These are phyloP conservation scores for Leucophenga montana DNA, from an alignment of 2,888 invertebrate genomes.

Conservation along the genomic window DNA sequence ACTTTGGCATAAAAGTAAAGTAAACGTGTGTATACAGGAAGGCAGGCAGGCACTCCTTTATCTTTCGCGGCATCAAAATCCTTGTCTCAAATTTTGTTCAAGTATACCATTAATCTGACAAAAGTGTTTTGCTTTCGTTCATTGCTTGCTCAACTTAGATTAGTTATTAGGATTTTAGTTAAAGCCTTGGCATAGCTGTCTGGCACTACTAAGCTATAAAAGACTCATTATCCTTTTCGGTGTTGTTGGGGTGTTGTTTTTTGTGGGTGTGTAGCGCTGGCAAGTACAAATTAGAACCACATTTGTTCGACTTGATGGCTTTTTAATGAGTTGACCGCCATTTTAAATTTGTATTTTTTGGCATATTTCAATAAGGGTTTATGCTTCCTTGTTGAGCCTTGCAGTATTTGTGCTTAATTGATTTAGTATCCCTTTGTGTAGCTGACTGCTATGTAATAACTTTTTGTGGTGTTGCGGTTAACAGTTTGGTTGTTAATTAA, in stretches of 20 bases:
- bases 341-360: neutral
- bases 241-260: neutral
- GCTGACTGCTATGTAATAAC: neutral
- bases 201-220: no score
- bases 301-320: conserved; percentile 32
- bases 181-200: no score
- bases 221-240: no score
- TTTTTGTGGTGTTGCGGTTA: no score
- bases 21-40: neutral
- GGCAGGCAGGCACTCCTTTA: no score
- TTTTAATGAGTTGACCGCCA: conserved; percentile 39
- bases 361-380: neutral
- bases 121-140: neutral
- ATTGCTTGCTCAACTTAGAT: neutral
- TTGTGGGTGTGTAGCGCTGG: neutral
- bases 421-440: no score
- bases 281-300: neutral
- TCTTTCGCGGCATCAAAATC: neutral
- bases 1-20: neutral
- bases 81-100: neutral
- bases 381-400: neutral
- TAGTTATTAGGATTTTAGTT: no score
- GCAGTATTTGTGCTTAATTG: neutral
- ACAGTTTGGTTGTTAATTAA: no score
- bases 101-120: conserved; percentile 9